These are phyloP conservation scores for Micrasema longulum DNA, from an alignment of 1,140 invertebrate species.

Conservation along the genomic window DNA sequence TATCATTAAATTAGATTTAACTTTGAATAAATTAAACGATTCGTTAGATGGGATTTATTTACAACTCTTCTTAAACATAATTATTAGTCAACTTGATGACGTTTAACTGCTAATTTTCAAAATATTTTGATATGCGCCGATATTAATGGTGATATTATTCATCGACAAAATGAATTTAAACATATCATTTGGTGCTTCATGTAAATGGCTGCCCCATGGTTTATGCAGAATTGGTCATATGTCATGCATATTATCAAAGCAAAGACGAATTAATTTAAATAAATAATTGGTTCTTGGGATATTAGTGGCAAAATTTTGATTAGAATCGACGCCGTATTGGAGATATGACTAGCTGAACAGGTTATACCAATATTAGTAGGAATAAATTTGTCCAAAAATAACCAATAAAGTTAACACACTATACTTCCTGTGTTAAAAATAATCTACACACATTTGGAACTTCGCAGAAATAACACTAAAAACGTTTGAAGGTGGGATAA, in stretches of 20 bases:
- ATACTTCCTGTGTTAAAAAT: constrained; percentile 1
- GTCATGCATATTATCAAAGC: constrained; percentile 22
- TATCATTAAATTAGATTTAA: no score
- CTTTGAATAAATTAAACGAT: no score
- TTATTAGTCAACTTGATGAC: background rate
- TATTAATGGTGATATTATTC: constrained; percentile 29
- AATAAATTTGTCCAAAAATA: constrained; percentile 29
- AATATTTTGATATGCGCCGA: constrained; percentile 21
- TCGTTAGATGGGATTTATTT: no score
- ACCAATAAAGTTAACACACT: constrained; percentile 12
- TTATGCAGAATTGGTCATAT: constrained; percentile 30
- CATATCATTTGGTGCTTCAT: background rate
- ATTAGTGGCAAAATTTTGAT: constrained; percentile 22
- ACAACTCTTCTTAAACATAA: no score
- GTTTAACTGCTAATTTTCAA: background rate
- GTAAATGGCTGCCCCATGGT: constrained; percentile 12
- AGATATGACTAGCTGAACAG: background rate
- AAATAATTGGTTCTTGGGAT: constrained; percentile 12
- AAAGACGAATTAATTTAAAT: constrained; percentile 15
- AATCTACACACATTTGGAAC: no score
- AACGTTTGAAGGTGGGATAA: no score
- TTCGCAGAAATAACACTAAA: no score
- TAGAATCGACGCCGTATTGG: constrained; percentile 1
- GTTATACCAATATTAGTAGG: background rate
- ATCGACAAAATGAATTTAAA: constrained; percentile 31